Evolutionary conservation across 2,888 invertebrate genomes (phyloP).

Genomic region (Agrenia bidenticulata): DNA sequence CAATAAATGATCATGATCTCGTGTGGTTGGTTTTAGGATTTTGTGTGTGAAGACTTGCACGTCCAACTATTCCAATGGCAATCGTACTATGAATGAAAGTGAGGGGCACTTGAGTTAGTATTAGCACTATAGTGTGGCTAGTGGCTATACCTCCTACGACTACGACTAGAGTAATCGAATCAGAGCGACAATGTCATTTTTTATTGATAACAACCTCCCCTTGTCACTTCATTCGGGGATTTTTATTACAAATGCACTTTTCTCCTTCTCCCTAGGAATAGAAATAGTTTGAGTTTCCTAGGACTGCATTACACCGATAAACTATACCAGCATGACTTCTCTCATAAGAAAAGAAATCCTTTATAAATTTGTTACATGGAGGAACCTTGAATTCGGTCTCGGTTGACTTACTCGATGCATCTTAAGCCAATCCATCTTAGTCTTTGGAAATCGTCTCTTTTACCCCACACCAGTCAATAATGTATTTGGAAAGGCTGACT

Average conservation of each 20-base stretch:
- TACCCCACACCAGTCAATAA: not conserved
- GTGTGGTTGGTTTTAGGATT: slow-evolving; percentile 39
- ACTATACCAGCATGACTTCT: slow-evolving; percentile 7
- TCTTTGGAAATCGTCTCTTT: slow-evolving; percentile 1
- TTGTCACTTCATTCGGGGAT: slow-evolving; percentile 49
- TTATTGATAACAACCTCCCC: slow-evolving; percentile 51
- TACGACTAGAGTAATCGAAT: slow-evolving; percentile 49
- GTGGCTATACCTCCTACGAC: not conserved
- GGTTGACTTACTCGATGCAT: slow-evolving; percentile 2
- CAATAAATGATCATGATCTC: slow-evolving; percentile 52
- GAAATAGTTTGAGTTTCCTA: not conserved
- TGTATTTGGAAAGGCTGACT: not conserved
- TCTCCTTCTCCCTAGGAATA: not conserved
- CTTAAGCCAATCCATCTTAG: slow-evolving; percentile 8
- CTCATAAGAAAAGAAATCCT: not conserved
- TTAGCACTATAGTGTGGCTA: not conserved
- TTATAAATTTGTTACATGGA: too few relatives aligned
- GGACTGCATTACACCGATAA: slow-evolving; percentile 11
- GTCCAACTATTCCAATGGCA: too few relatives aligned
- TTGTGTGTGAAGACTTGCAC: too few relatives aligned
- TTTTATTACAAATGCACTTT: slow-evolving; percentile 41
- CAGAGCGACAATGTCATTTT: slow-evolving; percentile 52
- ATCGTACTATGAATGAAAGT: not conserved
- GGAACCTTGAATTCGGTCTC: too few relatives aligned
- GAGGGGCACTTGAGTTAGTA: not conserved